Evolutionary conservation across 2,888 invertebrate genomes (phyloP), one percentile per base, ranked within the genome.

Genomic region (Hypercompe scribonia): DNA sequence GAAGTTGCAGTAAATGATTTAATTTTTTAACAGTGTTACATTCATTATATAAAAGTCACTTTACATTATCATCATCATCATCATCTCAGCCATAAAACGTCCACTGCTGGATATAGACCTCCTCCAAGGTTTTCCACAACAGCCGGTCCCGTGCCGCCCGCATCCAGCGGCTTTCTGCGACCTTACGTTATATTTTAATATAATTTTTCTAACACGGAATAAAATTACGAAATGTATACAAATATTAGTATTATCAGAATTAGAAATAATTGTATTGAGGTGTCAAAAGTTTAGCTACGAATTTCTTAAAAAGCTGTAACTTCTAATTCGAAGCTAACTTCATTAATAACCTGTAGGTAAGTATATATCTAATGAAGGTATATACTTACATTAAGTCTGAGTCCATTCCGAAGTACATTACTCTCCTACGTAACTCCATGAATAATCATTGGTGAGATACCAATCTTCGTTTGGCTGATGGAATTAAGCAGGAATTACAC

Each of bases 401-500:
- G 65, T 50, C 66, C 61, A 34, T 66, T 61, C 61, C 46, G 64
- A 71, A 42, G 68, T 36, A 46, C 64, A 65, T 68, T 68, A 72
- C 33, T 64, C 67, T 28, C 54, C 65, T 54, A 39, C 68, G 68
- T 72, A 68, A n/a, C 33, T 13, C 1, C 24, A 10, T 50, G 50
- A 24, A 50, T 50, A 50, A 24, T 24, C 3, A 46, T 46, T n/a
- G n/a, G n/a, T n/a, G 11, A 39, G 4, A 42, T 18, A 24, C 21
- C 8, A 24, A 24, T 50, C 50, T 24, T 10, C 1, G 24, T 50
- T 50, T 50, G 50, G 10, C 3, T 54, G 50, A 54, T 54, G 3
- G 50, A 58, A 58, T 28, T 28, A 28, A 74, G 46, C 39, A 65
- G 68, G 71, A 76, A 76, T 75, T 71, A 76, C 75, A 75, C 54